Evolutionary conservation across 1,140 invertebrate genomes (phyloP), one percentile per base, ranked within the genome.

Genomic region (Catajapyx aquilonaris): DNA sequence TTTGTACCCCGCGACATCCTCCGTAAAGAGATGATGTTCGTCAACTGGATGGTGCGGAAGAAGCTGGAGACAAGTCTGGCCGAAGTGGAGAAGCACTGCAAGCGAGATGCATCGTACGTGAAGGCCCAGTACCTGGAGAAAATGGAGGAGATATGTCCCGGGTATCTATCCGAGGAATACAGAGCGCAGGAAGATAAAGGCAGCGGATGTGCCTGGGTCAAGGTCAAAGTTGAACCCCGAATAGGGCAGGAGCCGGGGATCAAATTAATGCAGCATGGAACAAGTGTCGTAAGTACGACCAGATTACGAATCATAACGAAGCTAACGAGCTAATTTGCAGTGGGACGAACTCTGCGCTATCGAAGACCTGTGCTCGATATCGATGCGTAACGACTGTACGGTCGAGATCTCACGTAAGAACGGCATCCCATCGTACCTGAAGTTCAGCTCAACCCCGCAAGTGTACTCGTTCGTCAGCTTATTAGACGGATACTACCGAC

Each of bases 401-500:
- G 65, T 81, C 15, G 77, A 83, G 64, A 71, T 85, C 38, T 76
- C 71, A 22, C 57, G 77, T 39, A 71, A 70, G 56, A 76, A 69
- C 59, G 80, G 79, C 18, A 76, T 80, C 31, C 80, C 80, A 20
- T 62, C 73, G 16, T 76, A 77, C 53, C 58, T 85, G 11, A 71
- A 70, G 48, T 80, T 85, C 51, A 56, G 57, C 37, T 60, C 61
- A 10, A 55, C 65, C 32, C 48, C 57, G 33, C 50, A 66, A 20
- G 60, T 81, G 43, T 64, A 69, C 31, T 85, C 84, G 0, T 88
- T 88, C 57, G 73, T 90, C 34, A 80, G 79, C 34, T 60, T 75
- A 13, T 55, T 88, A 36, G 76, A 85, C 59, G 84, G 84, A 35
- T 91, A 91, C 55, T 88, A 87, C 52, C 71, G 85, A 46, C 60